Conservation (phyloP, 2,113 vertebrate genomes). For the Penelope pileata region DNA sequence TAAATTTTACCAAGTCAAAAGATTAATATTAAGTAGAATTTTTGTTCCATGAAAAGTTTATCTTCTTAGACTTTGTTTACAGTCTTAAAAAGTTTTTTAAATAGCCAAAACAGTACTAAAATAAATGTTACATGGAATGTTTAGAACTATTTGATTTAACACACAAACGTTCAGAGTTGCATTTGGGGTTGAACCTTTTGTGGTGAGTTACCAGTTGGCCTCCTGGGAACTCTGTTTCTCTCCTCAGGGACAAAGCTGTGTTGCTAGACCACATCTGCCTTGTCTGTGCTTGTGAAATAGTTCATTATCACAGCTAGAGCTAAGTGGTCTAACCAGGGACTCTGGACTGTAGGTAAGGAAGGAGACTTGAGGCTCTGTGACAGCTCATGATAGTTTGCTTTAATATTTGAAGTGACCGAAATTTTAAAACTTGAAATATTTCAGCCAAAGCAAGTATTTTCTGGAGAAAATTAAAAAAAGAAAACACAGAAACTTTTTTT, state of each 20-base stretch:
- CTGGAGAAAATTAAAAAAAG: not conserved
- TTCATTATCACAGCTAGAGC: not conserved
- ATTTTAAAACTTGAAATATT: not conserved
- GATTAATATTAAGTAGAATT: not conserved
- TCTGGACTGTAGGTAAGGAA: not conserved
- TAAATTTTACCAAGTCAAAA: not conserved
- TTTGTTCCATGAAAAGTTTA: not conserved
- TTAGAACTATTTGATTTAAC: not conserved
- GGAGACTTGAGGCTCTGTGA: not conserved
- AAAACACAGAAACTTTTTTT: fast-evolving
- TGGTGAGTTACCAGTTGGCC: not conserved
- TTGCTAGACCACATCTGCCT: not conserved
- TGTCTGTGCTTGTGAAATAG: not conserved
- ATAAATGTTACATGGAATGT: fast-evolving
- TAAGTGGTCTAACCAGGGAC: not conserved
- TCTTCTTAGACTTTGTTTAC: not conserved
- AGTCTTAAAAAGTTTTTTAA: not conserved
- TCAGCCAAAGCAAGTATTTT: not conserved
- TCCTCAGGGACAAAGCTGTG: not conserved
- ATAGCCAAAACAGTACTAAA: not conserved
- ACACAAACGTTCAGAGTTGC: not conserved
- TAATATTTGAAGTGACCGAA: not conserved
- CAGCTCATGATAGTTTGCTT: not conserved
- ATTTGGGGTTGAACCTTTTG: not conserved
- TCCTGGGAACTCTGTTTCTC: not conserved